Evolutionary conservation across 1,140 invertebrate genomes (phyloP), one percentile per base, ranked within the genome.

Genomic region (Drosophila ercepeae): DNA sequence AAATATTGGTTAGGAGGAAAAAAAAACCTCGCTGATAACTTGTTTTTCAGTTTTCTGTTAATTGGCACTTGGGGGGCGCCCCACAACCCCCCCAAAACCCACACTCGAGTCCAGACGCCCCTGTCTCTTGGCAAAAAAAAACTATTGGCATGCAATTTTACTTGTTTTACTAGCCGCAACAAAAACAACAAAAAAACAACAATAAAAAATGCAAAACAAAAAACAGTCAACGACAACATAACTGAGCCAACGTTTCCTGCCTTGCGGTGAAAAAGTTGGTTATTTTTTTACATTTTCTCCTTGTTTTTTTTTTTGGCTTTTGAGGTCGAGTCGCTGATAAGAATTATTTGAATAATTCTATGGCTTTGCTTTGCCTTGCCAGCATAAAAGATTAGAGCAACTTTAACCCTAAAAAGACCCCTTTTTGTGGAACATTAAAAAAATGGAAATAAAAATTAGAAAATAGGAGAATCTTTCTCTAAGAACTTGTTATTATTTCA

Each of bases 91-190:
- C 16, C 36, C 0, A 4, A 45, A 58, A 14, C 39, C 53, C 65
- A 57, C 64, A 19, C 27, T 27, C 41, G 18, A 36, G 14, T 29
- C 16, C 39, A 44, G 57, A 34, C 69, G 69, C 68, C 69, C 23
- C 69, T 72, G 60, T 68, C 23, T 34, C 45, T 53, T 60, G 77
- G 57, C 65, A 82, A 84, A 88, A 82, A 84, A 88, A 77, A 82
- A 88, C 60, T 64, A 60, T 88, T 88, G 82, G 82, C 82, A 88
- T 88, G 82, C 82, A 58, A 88, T 82, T 82, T 78, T 76, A 88
- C 82, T 88, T 88, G 82, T 88, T 88, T 88, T 73, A 68, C 82
- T 73, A 68, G 68, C 68, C 45, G 55, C 61, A 78, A 58, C 53
- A 54, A 57, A 70, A 29, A 32, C 41, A 63, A 58, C 11, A 25